phyloP scores from a whole-genome alignment of 2,113 vertebrate species.

The Solea senegalensis region DNA sequence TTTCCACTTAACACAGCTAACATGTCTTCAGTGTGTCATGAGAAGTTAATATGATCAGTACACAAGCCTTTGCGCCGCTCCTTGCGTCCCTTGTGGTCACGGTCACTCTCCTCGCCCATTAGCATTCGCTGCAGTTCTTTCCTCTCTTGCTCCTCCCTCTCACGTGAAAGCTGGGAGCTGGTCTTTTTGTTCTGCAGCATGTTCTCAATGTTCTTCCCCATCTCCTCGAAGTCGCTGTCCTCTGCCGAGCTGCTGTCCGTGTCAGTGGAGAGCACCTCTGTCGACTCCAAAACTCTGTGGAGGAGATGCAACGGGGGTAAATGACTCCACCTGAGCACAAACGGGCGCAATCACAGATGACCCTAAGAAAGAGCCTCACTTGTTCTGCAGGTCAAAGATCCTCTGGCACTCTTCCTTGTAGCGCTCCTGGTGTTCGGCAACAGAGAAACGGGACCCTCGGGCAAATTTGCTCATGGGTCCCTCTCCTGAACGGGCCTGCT shows the following conservation, averaged over 20 bases:
- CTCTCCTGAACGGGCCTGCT: conserved; percentile 96
- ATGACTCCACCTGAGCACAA: background rate
- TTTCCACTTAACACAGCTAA: too few species aligned
- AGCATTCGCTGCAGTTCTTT: conserved; percentile 98
- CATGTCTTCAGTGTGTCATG: background rate
- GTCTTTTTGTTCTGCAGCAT: conserved; percentile 99
- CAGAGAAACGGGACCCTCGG: conserved; percentile 95
- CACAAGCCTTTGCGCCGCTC: conserved; percentile 83
- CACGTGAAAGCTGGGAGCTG: conserved; percentile 96
- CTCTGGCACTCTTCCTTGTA: conserved; percentile 99
- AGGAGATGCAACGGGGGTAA: background rate
- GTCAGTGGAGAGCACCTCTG: conserved; percentile 96
- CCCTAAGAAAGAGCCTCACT: conserved; percentile 77
- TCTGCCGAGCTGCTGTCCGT: conserved; percentile 98
- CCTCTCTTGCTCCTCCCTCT: conserved; percentile 95
- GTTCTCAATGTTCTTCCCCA: conserved; percentile 99
- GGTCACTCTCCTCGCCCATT: conserved; percentile 89
- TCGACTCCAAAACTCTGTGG: conserved; percentile 93
- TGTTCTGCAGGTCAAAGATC: conserved; percentile 98
- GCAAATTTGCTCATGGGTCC: conserved; percentile 99
- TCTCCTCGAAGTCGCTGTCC: conserved; percentile 99
- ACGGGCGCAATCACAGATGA: background rate
- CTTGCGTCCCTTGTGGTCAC: conserved; percentile 86
- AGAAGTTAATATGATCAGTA: background rate
- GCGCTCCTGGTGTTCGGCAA: conserved; percentile 97